These are phyloP conservation scores for Vicugna pacos DNA, from an alignment of 2,113 vertebrate species.

Conservation along the genomic window DNA sequence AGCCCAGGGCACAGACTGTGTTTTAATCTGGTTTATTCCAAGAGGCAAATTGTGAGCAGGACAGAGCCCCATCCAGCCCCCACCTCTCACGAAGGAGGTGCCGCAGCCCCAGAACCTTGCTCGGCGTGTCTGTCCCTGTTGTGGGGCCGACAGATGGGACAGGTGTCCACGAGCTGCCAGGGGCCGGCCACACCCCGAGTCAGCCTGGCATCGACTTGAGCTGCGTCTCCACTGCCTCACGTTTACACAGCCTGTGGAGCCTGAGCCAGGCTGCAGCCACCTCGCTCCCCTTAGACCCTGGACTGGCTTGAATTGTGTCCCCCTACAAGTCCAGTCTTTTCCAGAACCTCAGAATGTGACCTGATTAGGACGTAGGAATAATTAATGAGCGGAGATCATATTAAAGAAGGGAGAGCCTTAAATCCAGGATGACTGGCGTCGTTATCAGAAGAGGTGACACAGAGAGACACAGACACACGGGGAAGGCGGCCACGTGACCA, in stretches of 20 bases:
- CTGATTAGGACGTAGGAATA: neutral
- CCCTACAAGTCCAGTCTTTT: neutral
- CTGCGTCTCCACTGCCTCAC: neutral
- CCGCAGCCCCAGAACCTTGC: neutral
- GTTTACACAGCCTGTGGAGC: neutral
- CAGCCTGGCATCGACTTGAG: accelerated
- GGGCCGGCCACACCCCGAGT: neutral
- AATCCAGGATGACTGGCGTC: neutral
- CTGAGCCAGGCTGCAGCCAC: neutral
- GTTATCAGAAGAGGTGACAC: neutral
- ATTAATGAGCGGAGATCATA: neutral
- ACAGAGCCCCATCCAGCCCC: neutral
- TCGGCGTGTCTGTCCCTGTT: accelerated
- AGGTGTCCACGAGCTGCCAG: neutral
- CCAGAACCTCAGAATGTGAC: neutral
- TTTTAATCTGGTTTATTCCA: neutral
- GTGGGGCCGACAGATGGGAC: neutral
- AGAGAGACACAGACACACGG: neutral
- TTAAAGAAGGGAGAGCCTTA: neutral
- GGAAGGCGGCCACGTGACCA: neutral
- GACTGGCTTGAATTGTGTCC: neutral
- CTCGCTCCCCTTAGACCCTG: neutral
- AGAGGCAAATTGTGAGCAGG: accelerated
- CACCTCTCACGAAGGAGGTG: neutral
- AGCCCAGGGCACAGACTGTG: neutral